Base-by-base conservation (phyloP, 2,113 vertebrate species). In the Alethe castanea region DNA sequence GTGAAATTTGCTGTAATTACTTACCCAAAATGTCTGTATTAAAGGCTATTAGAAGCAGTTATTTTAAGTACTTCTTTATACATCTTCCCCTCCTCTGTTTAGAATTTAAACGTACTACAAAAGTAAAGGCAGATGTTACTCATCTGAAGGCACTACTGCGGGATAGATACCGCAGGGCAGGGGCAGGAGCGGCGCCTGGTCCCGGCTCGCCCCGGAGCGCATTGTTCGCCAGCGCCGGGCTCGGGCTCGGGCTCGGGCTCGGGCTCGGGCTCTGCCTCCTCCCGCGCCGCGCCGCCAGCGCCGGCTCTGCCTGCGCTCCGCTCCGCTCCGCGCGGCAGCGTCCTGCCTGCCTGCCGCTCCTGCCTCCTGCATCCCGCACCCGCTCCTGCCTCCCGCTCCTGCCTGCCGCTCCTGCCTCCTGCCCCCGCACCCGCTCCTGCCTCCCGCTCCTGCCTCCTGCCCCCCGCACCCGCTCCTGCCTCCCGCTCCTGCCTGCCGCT, bases 11-110 rank as follows among this genome's bases (percentile, higher is more conserved):
- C 97, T 97, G 97, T 98, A 99, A 98, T 99, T 98, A 98, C 98
- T 98, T 97, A 97, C 98, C 98, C 98, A 98, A 99, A 98, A 98
- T 98, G 98, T 98, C 98, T 97, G 98, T 98, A 98, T 98, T 98
- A 98, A 98, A 98, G 98, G 98, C 98, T 98, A 99, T 99, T 99
- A 98, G 98, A 98, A 98, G 98, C 98, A 98, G 98, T 98, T 98
- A 98, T 98, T 98, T 98, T 98, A 98, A 98, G 98, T 97, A 98
- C 97, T 98, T 98, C 98, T 96, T 97, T 97, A 97, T 97, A 97
- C 96, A 97, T 98, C 96, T 94, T 98, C 96, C 96, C 97, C 97
- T 97, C 97, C 96, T 97, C 96, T 98, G 98, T 98, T 98, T 98
- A 97, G 98, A 98, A 97, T 98, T 98, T 98, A 98, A 98, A 98